phyloP scores from a whole-genome alignment of 2,888 invertebrate species.

The Callyntrura guangdongensis region DNA sequence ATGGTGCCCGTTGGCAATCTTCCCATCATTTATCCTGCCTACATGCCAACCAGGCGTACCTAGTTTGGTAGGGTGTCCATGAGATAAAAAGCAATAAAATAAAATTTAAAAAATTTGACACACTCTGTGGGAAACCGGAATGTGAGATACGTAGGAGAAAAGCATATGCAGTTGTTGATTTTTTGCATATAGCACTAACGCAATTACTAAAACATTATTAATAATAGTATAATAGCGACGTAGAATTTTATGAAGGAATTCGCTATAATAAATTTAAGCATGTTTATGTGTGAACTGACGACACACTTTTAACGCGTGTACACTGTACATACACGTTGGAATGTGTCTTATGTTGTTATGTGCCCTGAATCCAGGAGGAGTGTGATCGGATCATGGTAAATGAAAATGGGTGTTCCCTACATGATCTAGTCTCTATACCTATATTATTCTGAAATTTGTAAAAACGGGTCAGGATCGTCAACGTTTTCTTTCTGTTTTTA shows the following conservation, averaged over 20 bases:
- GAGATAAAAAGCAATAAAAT: slow-evolving; percentile 51
- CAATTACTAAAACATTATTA: slow-evolving; percentile 12
- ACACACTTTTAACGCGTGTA: neutral
- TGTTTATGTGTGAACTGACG: slow-evolving; percentile 25
- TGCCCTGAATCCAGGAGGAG: slow-evolving; percentile 10
- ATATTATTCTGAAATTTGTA: neutral
- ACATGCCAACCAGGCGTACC: slow-evolving; percentile 61
- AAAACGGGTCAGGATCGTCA: slow-evolving; percentile 19
- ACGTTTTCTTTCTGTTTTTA: neutral
- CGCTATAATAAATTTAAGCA: neutral
- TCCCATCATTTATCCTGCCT: slow-evolving; percentile 56
- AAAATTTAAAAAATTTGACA: slow-evolving; percentile 30
- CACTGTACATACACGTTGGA: neutral
- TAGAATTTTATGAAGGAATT: neutral
- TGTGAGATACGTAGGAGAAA: neutral
- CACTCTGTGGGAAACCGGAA: slow-evolving; percentile 25
- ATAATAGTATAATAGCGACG: neutral
- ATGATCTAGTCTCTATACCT: neutral
- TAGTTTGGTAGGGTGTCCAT: slow-evolving; percentile 57
- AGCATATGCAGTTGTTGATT: neutral
- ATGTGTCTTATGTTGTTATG: neutral
- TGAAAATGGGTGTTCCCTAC: neutral
- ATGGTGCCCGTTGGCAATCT: slow-evolving; percentile 55
- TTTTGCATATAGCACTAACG: too few species aligned
- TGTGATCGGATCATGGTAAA: neutral